Base-by-base conservation (phyloP, 2,797 vertebrate genomes). In the Pseudomugil tenellus region DNA sequence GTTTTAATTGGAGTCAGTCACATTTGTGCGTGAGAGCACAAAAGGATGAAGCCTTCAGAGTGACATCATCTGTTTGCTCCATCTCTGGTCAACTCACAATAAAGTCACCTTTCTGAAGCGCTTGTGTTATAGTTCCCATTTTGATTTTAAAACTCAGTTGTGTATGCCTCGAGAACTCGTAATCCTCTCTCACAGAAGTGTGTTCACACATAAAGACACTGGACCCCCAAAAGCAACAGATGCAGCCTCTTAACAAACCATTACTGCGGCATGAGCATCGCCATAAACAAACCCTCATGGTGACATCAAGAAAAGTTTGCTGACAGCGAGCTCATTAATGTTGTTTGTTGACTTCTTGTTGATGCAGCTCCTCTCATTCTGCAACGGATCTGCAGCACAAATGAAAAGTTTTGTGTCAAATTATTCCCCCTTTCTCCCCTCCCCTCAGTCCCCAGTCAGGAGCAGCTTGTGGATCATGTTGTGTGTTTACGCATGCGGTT, bases 251-350 rank as follows among this genome's bases (percentile, higher is more conserved):
- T 69, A 80, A 83, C 79, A 79, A 81, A 76, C 78, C 82, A 88
- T 86, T 83, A 84, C 70, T 39, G 65, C 71, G 46, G 72, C 66
- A 58, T 74, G 67, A 82, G 68, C 81, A 57, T 60, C 59, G 1
- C 56, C 67, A 80, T 84, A 84, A 88, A 88, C 77, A 77, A 84
- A 71, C 77, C 86, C 84, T 85, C 31, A 25, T 23, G 72, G 84
- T 75, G 75, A 84, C 82, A 84, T 90, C 58, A 76, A 85, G 79
- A 74, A 79, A 85, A 83, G 79, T 90, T 89, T 81, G 81, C 83
- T 84, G 87, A 87, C 81, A 82, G 68, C 9, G 1, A 74, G 72
- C 80, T 88, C 37, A 25, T 82, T 84, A 80, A 77, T 75, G 74
- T 54, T 77, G 76, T 80, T 77, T 77, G 76, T 73, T 71, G 64